Conservation (phyloP, 2,113 vertebrate species). For the Notiomystis cincta region DNA sequence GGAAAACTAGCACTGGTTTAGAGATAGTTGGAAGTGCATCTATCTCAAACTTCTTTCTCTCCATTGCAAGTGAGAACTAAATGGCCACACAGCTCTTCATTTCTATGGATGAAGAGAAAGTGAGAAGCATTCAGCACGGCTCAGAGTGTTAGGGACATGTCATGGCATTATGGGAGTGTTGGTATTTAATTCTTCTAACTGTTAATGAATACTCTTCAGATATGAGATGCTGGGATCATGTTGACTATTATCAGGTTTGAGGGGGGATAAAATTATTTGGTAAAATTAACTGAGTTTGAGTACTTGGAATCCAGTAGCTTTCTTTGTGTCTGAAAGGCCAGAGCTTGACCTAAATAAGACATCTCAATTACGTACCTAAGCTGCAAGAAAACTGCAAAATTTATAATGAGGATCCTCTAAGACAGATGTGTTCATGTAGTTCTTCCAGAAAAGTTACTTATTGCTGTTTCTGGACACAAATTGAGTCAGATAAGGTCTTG, state of each 20-base stretch:
- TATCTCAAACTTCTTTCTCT: not conserved
- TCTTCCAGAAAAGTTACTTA: not conserved
- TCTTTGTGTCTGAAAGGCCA: not conserved
- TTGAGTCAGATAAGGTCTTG: not conserved
- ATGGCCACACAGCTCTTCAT: rapidly evolving
- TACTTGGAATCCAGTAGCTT: not conserved
- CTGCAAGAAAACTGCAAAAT: not conserved
- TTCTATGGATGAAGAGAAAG: not conserved
- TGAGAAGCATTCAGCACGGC: not conserved
- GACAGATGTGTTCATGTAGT: rapidly evolving
- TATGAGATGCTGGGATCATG: not conserved
- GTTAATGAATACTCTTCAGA: not conserved
- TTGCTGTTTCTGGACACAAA: not conserved
- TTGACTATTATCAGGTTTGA: not conserved
- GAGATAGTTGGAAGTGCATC: rapidly evolving
- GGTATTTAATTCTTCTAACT: not conserved
- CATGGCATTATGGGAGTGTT: rapidly evolving
- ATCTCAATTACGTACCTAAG: not conserved
- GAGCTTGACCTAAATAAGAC: not conserved
- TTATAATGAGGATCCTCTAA: not conserved
- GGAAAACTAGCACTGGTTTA: not conserved
- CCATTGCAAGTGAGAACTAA: not conserved
- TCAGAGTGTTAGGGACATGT: not conserved
- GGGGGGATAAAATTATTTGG: not conserved
- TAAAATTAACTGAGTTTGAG: not conserved